Evolutionary conservation across 2,888 invertebrate genomes (phyloP).

Genomic region (Eupithecia insigniata): DNA sequence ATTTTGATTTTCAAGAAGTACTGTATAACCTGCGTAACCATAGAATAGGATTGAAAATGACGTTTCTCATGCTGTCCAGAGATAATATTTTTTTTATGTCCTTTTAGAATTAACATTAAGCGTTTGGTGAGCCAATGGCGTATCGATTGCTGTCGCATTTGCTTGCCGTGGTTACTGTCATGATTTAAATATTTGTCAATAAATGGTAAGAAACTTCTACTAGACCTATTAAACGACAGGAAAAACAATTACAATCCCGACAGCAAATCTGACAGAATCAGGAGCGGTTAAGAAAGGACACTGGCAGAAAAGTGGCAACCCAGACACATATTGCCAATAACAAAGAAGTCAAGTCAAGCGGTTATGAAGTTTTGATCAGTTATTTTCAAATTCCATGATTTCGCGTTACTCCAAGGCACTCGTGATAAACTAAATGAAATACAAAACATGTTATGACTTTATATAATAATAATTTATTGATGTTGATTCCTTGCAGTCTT

Average conservation of each 20-base stretch:
- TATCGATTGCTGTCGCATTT: neutral
- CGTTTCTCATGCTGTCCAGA: neutral
- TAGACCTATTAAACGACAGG: neutral
- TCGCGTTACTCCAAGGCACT: constrained; percentile 1
- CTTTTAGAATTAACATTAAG: neutral
- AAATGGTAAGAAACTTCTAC: too few species aligned
- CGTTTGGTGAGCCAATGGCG: neutral
- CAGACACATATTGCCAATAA: too few species aligned
- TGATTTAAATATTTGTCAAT: too few species aligned
- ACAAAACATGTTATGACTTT: constrained; percentile 27
- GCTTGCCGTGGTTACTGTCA: too few species aligned
- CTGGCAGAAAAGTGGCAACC: too few species aligned
- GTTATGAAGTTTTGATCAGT: neutral
- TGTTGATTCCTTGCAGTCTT: neutral
- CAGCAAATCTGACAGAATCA: neutral
- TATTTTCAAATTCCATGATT: neutral
- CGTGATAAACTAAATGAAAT: constrained; percentile 28
- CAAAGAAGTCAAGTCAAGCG: too few species aligned
- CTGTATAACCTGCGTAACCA: neutral
- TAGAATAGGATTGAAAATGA: too few species aligned
- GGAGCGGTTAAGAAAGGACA: neutral
- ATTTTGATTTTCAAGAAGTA: neutral
- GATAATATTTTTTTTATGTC: neutral
- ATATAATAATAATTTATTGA: constrained; percentile 1
- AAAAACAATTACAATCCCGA: neutral